Conservation (phyloP, 1,140 invertebrate genomes). For the Littorina saxatilis region DNA sequence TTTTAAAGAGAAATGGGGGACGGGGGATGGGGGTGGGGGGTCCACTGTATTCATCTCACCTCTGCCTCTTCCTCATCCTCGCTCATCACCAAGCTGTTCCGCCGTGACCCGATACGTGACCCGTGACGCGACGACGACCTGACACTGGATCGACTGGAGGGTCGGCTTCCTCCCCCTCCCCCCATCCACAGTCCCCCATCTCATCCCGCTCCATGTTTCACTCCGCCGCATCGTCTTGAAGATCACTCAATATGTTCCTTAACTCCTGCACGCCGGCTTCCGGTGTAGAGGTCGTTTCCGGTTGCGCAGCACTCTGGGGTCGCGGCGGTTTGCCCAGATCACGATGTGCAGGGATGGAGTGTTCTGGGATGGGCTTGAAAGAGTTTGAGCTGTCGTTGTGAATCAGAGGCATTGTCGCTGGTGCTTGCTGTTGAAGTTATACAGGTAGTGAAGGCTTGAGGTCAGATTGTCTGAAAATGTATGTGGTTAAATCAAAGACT, state of each 20-base stretch:
- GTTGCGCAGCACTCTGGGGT: neutral
- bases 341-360: neutral
- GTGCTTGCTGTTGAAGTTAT: neutral
- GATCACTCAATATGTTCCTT: neutral
- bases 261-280: constrained; percentile 7
- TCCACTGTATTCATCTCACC: neutral
- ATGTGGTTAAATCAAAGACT: neutral
- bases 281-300: neutral
- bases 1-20: neutral
- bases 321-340: neutral
- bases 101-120: constrained; percentile 6
- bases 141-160: constrained; percentile 17
- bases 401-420: constrained; percentile 12
- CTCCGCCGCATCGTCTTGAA: neutral
- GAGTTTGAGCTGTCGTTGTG: neutral
- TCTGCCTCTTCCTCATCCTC: constrained; percentile 17
- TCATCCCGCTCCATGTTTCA: neutral
- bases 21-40: neutral
- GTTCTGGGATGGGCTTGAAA: constrained; percentile 26
- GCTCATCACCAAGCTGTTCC: neutral
- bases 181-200: neutral
- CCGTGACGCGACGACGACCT: constrained; percentile 4
- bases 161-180: neutral
- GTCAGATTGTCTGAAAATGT: neutral
- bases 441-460: no score